Evolutionary conservation across 2,888 invertebrate species (phyloP).

Genomic region (Eremobia ochroleuca): DNA sequence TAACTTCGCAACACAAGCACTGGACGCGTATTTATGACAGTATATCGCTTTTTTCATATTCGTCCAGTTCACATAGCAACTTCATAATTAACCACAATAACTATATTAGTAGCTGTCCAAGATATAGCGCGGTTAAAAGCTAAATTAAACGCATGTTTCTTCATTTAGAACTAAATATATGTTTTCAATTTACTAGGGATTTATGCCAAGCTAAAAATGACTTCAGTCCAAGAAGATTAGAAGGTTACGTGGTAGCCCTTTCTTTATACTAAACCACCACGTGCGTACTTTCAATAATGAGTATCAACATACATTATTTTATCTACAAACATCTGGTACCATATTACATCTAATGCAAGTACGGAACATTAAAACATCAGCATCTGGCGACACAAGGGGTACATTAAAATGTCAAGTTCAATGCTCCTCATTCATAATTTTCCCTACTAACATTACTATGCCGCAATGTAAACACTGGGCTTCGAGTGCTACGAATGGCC

Average conservation of each 20-base stretch:
- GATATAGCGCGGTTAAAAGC: conserved; percentile 3
- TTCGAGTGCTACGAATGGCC: conserved; percentile 50
- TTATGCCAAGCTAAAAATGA: background rate
- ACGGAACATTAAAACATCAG: conserved; percentile 42
- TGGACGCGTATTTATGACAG: background rate
- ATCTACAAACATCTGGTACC: conserved; percentile 46
- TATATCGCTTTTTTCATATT: background rate
- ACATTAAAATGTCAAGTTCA: conserved; percentile 69
- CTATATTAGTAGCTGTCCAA: conserved; percentile 6
- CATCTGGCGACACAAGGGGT: conserved; percentile 64
- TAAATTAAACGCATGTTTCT: conserved; percentile 1
- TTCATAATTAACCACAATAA: conserved; percentile 25
- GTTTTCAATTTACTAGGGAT: background rate
- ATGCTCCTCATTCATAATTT: conserved; percentile 64
- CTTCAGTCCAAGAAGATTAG: background rate
- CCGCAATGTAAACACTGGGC: conserved; percentile 55
- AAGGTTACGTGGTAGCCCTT: background rate
- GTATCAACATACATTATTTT: conserved; percentile 11
- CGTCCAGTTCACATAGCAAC: background rate
- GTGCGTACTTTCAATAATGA: conserved; percentile 3
- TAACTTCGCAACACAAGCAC: background rate
- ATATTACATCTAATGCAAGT: conserved; percentile 45
- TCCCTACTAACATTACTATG: conserved; percentile 46
- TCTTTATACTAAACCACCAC: background rate
- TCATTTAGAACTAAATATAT: background rate